These are phyloP conservation scores for Hymenochirus boettgeri DNA, from an alignment of 2,113 vertebrate genomes.

Conservation along the genomic window DNA sequence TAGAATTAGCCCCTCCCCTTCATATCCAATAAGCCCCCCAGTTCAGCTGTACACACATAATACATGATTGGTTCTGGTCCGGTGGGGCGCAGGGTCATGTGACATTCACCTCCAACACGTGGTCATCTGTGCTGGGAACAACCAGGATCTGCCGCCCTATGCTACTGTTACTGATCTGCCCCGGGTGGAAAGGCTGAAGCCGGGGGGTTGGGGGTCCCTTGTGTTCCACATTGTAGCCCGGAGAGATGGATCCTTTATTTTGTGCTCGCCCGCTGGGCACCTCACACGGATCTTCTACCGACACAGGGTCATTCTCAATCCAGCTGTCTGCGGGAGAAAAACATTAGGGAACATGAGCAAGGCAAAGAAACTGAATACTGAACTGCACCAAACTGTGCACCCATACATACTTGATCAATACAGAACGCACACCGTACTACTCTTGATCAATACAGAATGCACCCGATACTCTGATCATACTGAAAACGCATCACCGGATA, in stretches of 20 bases:
- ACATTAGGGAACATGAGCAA: too few species aligned
- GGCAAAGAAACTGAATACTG: too few species aligned
- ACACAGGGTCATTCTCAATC: slow-evolving; percentile 89
- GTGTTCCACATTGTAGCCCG: slow-evolving; percentile 64
- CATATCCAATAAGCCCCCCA: fast-evolving
- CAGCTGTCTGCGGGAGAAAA: slow-evolving; percentile 74
- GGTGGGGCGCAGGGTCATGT: slow-evolving; percentile 70
- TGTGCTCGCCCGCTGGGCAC: slow-evolving; percentile 28
- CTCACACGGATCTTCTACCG: slow-evolving; percentile 83
- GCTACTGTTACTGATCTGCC: slow-evolving; percentile 90
- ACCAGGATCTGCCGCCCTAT: slow-evolving; percentile 79
- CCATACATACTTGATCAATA: too few species aligned
- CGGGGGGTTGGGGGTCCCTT: slow-evolving; percentile 86
- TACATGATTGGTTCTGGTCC: neutral
- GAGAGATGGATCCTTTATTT: slow-evolving; percentile 37
- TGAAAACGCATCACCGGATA: too few species aligned
- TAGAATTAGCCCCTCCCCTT: neutral
- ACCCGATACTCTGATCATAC: too few species aligned
- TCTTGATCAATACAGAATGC: too few species aligned
- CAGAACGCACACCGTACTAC: too few species aligned
- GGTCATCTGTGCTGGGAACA: slow-evolving; percentile 86
- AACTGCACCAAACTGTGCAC: too few species aligned
- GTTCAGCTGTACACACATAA: slow-evolving; percentile 22
- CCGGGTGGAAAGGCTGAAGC: slow-evolving; percentile 79
- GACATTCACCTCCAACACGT: slow-evolving; percentile 89